Percentiles rank a stretch among this genome's conserved stretches.
Evolutionary conservation across 2,888 invertebrate species (phyloP).

Genomic region (Hoplodrina ambigua): DNA sequence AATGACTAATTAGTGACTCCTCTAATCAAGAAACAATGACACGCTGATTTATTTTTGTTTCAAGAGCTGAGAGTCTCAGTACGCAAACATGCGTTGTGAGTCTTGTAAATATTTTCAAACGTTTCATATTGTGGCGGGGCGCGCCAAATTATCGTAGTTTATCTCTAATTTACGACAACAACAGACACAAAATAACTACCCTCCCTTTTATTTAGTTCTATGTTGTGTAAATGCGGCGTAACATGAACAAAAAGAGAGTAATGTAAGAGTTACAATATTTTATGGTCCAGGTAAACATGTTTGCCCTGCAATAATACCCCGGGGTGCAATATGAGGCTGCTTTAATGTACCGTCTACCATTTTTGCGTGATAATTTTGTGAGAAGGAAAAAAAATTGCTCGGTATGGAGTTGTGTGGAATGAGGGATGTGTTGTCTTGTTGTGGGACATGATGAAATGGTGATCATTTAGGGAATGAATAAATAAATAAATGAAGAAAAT

Average conservation of each 20-base stretch:
- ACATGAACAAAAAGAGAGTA: conserved; percentile 27
- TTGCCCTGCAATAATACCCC: conserved; percentile 29
- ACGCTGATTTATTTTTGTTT: too few species aligned
- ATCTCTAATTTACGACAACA: conserved; percentile 14
- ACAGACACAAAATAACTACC: neutral
- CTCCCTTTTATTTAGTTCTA: neutral
- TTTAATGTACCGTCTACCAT: neutral
- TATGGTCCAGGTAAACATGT: conserved; percentile 33
- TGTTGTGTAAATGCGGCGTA: conserved; percentile 1
- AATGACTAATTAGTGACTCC: too few species aligned
- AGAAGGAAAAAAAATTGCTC: conserved; percentile 13
- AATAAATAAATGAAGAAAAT: too few species aligned
- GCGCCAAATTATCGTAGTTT: too few species aligned
- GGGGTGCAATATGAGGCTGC: conserved; percentile 18
- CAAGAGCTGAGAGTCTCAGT: too few species aligned
- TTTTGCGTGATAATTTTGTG: conserved; percentile 16
- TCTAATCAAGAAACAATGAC: too few species aligned
- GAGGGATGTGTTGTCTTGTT: conserved; percentile 7
- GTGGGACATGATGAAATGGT: too few species aligned
- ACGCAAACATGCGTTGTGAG: too few species aligned
- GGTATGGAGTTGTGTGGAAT: conserved; percentile 6
- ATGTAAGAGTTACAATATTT: conserved; percentile 36
- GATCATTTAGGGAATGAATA: too few species aligned
- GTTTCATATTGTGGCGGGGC: too few species aligned
- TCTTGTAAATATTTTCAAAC: too few species aligned